Evolutionary conservation across 2,888 invertebrate genomes (phyloP), one percentile per base, ranked within the genome.

Genomic region (Drosophila bunnanda): DNA sequence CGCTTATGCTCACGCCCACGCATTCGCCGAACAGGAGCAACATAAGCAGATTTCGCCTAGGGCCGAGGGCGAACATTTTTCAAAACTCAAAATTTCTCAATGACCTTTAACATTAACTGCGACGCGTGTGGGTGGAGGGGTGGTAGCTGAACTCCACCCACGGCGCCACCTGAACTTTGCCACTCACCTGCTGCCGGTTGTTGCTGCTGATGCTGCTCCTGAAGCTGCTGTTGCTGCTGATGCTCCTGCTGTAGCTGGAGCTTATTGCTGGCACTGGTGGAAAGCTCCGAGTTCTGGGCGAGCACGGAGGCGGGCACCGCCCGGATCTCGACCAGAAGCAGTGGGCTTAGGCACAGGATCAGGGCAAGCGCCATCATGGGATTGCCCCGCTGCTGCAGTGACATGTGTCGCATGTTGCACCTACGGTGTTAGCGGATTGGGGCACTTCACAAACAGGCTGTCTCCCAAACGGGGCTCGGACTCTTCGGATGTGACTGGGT

Each of bases 221-320:
- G 52, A 34, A 57, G 60, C 53, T 75, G 76, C 32, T 81, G 25
- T 25, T 25, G 75, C 17, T 48, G 62, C 30, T 55, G 52, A 41
- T 69, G 75, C 15, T 75, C 75, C 15, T 77, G 77, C 17, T 77
- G 80, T 15, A 68, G 84, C 28, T 79, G 91, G 72, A 68, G 72
- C 84, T 78, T 80, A 71, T 79, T 77, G 68, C 77, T 84, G 61
- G 77, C 75, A 83, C 89, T 91, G 60, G 91, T 82, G 28, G 88
- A 80, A 25, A 92, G 78, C 77, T 92, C 91, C 7, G 91, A 88
- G 62, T 92, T 91, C 77, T 92, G 92, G 71, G 91, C 92, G 58
- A 92, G 76, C 57, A 92, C 92, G 68, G 92, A 92, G 74, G 92
- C 89, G 73, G 92, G 92, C 75, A 92, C 91, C 39, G 92, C 91